Conservation (phyloP, 2,113 vertebrate genomes). For the Engystomops pustulosus region DNA sequence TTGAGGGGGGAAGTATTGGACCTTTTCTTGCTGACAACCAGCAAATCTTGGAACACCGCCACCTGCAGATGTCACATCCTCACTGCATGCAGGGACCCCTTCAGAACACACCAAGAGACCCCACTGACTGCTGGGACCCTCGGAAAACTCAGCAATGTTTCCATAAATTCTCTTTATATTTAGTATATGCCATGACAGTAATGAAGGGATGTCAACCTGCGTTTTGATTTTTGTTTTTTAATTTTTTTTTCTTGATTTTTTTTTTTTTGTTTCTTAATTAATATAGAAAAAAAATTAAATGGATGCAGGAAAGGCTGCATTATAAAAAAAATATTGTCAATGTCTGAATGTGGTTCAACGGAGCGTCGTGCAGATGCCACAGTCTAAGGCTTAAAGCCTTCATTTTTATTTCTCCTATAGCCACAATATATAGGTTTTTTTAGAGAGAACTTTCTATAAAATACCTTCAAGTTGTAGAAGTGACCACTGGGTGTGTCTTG, state of each 20-base stretch:
- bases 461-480: too few relatives aligned
- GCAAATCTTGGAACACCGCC: background rate
- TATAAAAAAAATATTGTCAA: constrained; percentile 11
- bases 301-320: constrained; percentile 38
- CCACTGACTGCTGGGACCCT: constrained; percentile 62
- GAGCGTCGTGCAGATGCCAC: background rate
- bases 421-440: too few relatives aligned
- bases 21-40: constrained; percentile 8
- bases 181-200: background rate
- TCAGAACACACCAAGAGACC: constrained; percentile 69
- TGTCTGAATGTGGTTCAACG: background rate
- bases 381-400: background rate
- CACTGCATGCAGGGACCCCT: constrained; percentile 69
- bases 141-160: constrained; percentile 71
- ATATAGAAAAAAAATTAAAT: constrained; percentile 45
- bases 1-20: background rate
- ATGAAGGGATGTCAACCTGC: constrained; percentile 19
- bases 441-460: too few relatives aligned
- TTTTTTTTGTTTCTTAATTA: constrained; percentile 15
- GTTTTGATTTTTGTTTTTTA: constrained; percentile 11
- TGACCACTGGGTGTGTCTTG: too few relatives aligned
- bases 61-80: background rate
- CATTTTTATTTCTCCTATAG: too few relatives aligned
- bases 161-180: constrained; percentile 66
- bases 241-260: background rate